Conservation (phyloP, 1,140 invertebrate species). For the Magallana gigas region DNA sequence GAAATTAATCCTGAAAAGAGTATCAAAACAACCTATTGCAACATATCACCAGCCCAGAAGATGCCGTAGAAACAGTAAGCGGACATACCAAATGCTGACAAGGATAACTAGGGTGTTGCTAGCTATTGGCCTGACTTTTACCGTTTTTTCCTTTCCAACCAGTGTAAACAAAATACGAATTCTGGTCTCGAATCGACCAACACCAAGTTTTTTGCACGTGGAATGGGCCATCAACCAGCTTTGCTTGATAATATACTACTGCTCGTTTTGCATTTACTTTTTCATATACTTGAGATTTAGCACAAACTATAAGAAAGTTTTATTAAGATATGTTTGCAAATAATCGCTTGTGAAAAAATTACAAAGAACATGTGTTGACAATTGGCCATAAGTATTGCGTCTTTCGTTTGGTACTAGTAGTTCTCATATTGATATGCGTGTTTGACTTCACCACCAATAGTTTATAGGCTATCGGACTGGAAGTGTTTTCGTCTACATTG, state of each 20-base stretch:
- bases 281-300: slow-evolving; percentile 89
- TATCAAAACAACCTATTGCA: not conserved
- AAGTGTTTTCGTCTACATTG: too few relatives aligned
- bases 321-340: not conserved
- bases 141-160: slow-evolving; percentile 86
- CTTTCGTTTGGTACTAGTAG: too few relatives aligned
- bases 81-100: not conserved
- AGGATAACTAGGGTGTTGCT: slow-evolving; percentile 89
- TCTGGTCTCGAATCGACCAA: slow-evolving; percentile 50
- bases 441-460: too few relatives aligned
- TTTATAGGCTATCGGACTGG: too few relatives aligned
- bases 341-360: too few relatives aligned
- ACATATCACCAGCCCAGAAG: slow-evolving; percentile 66
- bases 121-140: slow-evolving; percentile 88
- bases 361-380: too few relatives aligned
- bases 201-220: slow-evolving; percentile 35
- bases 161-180: slow-evolving; percentile 75
- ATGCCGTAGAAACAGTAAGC: slow-evolving; percentile 67
- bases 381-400: too few relatives aligned
- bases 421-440: too few relatives aligned
- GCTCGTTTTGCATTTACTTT: slow-evolving; percentile 92
- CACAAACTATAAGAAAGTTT: slow-evolving; percentile 83
- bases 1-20: slow-evolving; percentile 79
- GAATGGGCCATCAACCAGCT: slow-evolving; percentile 83
- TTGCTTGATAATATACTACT: slow-evolving; percentile 84